Evolutionary conservation across 1,140 invertebrate genomes (phyloP).

Genomic region (Trichonephila clavipes): DNA sequence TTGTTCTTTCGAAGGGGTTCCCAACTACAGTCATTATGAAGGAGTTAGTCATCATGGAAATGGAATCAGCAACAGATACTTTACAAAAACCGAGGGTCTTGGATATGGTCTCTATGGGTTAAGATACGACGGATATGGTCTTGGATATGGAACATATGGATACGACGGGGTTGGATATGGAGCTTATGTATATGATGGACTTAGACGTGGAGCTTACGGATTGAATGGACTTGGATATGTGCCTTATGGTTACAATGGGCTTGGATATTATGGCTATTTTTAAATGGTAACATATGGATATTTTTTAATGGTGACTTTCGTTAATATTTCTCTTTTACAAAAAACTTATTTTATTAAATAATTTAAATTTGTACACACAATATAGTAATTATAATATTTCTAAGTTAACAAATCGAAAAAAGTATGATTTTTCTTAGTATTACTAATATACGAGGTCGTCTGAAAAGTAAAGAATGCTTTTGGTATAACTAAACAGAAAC

Average conservation of each 20-base stretch:
- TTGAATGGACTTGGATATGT: neutral
- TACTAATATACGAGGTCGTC: too few relatives aligned
- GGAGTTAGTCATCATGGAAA: constrained; percentile 6
- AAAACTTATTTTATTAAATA: too few relatives aligned
- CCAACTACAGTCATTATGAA: neutral
- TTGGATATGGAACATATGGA: neutral
- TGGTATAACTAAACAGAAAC: too few relatives aligned
- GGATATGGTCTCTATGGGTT: neutral
- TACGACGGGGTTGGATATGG: neutral
- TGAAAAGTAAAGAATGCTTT: too few relatives aligned
- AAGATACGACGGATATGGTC: constrained; percentile 8
- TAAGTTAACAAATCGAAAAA: too few relatives aligned
- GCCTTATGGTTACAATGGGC: neutral
- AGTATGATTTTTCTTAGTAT: too few relatives aligned
- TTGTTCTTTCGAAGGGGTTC: neutral
- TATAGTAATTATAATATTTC: too few relatives aligned
- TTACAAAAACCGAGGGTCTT: constrained; percentile 13
- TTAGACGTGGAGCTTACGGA: neutral
- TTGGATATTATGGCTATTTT: neutral
- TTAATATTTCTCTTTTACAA: too few relatives aligned
- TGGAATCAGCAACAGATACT: constrained; percentile 34
- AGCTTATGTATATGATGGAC: neutral
- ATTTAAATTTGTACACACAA: too few relatives aligned
- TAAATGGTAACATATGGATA: neutral
- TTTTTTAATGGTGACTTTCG: neutral